Evolutionary conservation across 1,140 invertebrate genomes (phyloP).

Genomic region (Lamellibrachia luymesi): DNA sequence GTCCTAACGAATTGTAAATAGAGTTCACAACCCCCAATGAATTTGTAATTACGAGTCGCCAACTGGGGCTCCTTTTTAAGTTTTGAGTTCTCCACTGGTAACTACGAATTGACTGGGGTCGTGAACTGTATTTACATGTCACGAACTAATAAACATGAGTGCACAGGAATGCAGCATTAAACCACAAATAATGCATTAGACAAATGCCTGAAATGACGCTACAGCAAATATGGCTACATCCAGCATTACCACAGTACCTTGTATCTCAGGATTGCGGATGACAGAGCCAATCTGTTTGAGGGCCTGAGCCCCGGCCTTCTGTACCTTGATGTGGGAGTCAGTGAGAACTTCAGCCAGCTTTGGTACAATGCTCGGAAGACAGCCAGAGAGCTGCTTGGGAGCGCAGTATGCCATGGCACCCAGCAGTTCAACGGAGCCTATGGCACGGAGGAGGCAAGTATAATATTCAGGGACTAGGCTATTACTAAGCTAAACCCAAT

Average conservation of each 20-base stretch:
- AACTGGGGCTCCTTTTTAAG: no score
- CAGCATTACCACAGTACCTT: slow-evolving; percentile 62
- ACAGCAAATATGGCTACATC: slow-evolving; percentile 4
- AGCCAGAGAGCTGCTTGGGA: slow-evolving; percentile 96
- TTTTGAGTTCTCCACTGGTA: no score
- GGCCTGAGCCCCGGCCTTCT: slow-evolving; percentile 92
- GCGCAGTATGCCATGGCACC: slow-evolving; percentile 93
- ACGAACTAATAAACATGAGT: no score
- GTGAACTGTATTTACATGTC: no score
- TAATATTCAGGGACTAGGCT: not conserved
- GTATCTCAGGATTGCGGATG: slow-evolving; percentile 97
- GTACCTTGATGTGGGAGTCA: slow-evolving; percentile 97
- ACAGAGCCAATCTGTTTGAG: slow-evolving; percentile 95
- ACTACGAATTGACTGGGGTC: no score
- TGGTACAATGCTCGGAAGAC: slow-evolving; percentile 96
- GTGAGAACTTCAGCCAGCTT: slow-evolving; percentile 95
- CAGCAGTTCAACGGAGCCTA: slow-evolving; percentile 90
- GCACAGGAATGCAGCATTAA: not conserved
- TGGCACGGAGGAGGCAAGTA: not conserved
- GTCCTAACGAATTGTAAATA: no score
- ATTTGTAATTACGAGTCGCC: no score
- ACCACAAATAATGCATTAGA: not conserved
- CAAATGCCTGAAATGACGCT: not conserved
- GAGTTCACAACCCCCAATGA: no score
- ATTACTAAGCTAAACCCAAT: no score